A percentile compares a stretch with the other conserved stretches of the same genome.
phyloP scores from a whole-genome alignment of 2,797 vertebrate genomes.

The Arnoldichthys spilopterus region DNA sequence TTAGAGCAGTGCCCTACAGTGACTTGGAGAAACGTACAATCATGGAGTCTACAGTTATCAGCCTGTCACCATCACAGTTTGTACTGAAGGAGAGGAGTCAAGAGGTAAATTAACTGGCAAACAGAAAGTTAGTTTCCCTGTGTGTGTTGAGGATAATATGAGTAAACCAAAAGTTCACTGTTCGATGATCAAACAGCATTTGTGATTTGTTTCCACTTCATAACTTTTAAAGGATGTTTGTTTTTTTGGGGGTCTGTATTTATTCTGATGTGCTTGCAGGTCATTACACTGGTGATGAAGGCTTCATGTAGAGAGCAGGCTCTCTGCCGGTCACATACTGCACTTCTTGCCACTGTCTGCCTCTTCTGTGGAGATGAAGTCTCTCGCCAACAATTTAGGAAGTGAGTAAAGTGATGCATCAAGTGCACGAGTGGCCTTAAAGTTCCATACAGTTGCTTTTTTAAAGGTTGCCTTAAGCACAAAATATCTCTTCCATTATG shows the following conservation, averaged over 20 bases:
- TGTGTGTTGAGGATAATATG: not conserved
- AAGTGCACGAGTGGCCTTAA: no score
- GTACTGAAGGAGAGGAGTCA: constrained; percentile 88
- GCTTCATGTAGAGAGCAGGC: constrained; percentile 73
- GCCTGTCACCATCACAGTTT: constrained; percentile 90
- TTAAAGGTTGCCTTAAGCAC: not conserved
- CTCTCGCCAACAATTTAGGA: constrained; percentile 89
- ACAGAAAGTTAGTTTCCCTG: no score
- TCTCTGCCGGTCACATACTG: constrained; percentile 63
- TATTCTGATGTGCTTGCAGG: constrained; percentile 69
- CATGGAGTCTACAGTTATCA: constrained; percentile 81
- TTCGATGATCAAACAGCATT: not conserved
- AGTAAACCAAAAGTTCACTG: no score
- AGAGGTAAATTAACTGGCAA: constrained; percentile 77
- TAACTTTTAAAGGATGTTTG: not conserved
- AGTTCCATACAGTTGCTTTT: not conserved
- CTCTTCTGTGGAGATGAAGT: constrained; percentile 95
- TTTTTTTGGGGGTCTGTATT: not conserved
- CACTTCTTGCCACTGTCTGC: constrained; percentile 84
- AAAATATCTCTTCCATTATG: not conserved
- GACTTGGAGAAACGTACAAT: constrained; percentile 74
- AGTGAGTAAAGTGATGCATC: constrained; percentile 71
- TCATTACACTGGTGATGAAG: constrained; percentile 86
- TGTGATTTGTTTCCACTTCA: no score
- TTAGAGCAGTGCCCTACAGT: constrained; percentile 86